Conservation (phyloP, 2,113 vertebrate genomes). For the Eurypyga helias region DNA sequence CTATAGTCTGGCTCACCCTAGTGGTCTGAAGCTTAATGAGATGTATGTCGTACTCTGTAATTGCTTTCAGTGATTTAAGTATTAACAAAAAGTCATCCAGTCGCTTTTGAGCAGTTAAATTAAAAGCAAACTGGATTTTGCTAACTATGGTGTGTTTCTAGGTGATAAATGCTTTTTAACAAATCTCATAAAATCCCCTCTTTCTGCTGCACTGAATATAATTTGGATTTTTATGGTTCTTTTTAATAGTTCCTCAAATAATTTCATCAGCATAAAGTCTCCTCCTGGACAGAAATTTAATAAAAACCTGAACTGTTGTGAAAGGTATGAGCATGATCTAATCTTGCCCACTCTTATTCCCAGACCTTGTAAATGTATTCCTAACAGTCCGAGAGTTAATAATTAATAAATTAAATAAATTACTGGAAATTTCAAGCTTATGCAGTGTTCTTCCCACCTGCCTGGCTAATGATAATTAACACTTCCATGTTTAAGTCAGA, state of each 20-base stretch:
- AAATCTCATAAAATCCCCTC: neutral
- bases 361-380: neutral
- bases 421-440: neutral
- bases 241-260: slow-evolving; percentile 2
- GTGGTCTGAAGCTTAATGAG: slow-evolving; percentile 31
- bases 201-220: neutral
- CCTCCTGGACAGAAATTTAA: slow-evolving; percentile 7
- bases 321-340: neutral
- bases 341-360: neutral
- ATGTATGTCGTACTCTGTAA: neutral
- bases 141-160: slow-evolving; percentile 4
- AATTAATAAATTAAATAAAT: slow-evolving; percentile 31
- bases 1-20: slow-evolving; percentile 68
- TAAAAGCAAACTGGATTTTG: neutral
- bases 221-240: neutral
- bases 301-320: slow-evolving; percentile 17
- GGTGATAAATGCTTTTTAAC: slow-evolving; percentile 32
- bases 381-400: slow-evolving; percentile 12
- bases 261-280: slow-evolving; percentile 11
- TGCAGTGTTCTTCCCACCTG: neutral
- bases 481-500: neutral
- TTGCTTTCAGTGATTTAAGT: neutral
- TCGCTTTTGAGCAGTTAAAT: neutral
- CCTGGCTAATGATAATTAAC: neutral
- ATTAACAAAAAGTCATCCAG: neutral